Base-by-base conservation (phyloP, 2,888 invertebrate genomes). In the Phaonia tiefii region DNA sequence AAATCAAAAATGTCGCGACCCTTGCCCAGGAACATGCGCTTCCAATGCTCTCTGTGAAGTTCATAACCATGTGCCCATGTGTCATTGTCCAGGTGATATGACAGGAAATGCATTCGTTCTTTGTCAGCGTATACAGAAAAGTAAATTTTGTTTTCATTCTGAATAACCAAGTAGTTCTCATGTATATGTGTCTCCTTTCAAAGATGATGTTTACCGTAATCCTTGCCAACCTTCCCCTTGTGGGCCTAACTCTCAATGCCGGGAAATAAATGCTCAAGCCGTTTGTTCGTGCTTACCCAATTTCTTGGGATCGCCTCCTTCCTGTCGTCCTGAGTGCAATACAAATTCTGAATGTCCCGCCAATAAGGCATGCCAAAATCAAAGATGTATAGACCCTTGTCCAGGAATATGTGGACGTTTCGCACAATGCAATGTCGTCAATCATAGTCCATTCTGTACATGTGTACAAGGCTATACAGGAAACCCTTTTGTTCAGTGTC, bases 301-400 rank as follows among this genome's bases (percentile, higher is more conserved):
- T 51, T 96, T 93, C 88, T 92, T 93, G 66, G 96, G 96, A 74
- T 94, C 93, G 84, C 96, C 96, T 69, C 96, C 96, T 26, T 93
- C 93, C 65, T 96, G 96, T 85, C 92, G 95, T 85, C 95, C 95
- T 7, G 96, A 96, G 89, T 96, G 96, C 89, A 93, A 93, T 5
- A 93, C 93, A n/a, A 96, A 95, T 87, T 92, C 94, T 2, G 96
- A 96, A 88, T 97, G 97, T 90, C 91, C 93, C 7, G 91, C 93
- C 42, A 94, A 94, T 84, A 93, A 93, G 87, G 95, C 96, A 15
- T 97, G 97, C 87, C 93, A 93, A 85, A 95, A 95, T 88, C 95
- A 95, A 86, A 95, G 95, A 91, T 97, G 97, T 88, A 91, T 93
- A 63, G 93, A 96, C 90, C 96, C 96, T 17, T 96, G 95, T 86